A percentile compares a stretch with the other conserved stretches of the same genome.
phyloP scores from a whole-genome alignment of 2,797 vertebrate species.

The Spondyliosoma cantharus region DNA sequence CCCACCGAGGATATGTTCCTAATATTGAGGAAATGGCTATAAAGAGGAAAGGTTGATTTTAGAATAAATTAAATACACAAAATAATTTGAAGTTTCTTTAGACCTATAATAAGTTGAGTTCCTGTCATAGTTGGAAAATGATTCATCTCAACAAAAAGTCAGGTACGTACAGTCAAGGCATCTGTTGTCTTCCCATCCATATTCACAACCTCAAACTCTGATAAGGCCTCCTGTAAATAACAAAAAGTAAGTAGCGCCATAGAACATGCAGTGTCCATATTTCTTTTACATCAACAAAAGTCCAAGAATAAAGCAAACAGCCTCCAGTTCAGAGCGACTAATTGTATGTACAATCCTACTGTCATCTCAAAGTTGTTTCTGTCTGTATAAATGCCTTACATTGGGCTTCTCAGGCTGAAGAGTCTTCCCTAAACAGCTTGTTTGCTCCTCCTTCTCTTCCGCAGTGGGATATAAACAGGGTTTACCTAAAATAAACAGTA shows the following conservation, averaged over 20 bases:
- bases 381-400: constrained; percentile 71
- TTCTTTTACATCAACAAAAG: not conserved
- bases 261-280: not conserved
- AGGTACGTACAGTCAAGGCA: constrained; percentile 80
- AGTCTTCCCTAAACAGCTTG: constrained; percentile 78
- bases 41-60: constrained; percentile 44
- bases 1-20: constrained; percentile 54
- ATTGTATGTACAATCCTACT: not conserved
- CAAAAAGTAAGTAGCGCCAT: constrained; percentile 4
- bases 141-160: not conserved
- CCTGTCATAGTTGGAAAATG: not conserved
- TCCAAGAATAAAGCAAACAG: constrained; percentile 14
- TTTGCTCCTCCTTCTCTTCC: constrained; percentile 80
- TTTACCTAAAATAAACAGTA: constrained; percentile 72
- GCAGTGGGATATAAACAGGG: constrained; percentile 75
- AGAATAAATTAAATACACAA: constrained; percentile 18
- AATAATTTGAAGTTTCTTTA: no score
- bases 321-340: not conserved
- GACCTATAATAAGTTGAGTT: not conserved
- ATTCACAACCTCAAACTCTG: constrained; percentile 90
- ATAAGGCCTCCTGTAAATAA: constrained; percentile 85
- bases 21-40: constrained; percentile 62
- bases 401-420: constrained; percentile 81
- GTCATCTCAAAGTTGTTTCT: not conserved
- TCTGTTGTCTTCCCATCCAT: constrained; percentile 82